Evolutionary conservation across 35 echinoderm and acorn worm species (phyloP).

Genomic region (Patiria miniata): DNA sequence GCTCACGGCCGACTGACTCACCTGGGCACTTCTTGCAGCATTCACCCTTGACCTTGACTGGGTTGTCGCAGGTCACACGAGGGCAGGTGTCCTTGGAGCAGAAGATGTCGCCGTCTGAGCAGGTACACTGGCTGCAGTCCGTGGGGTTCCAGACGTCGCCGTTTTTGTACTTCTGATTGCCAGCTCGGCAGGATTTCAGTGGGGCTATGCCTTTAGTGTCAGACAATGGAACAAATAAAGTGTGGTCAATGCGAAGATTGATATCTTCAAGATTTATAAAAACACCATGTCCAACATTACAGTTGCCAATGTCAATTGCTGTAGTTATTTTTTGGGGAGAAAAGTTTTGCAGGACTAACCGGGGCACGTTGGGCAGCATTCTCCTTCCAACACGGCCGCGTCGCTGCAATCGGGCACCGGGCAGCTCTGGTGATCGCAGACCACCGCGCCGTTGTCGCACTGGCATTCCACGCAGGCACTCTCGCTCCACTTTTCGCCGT

Average conservation of each 20-base stretch:
- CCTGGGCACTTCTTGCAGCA: slow-evolving; percentile 13
- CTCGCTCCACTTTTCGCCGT: not conserved
- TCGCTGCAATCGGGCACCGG: not conserved
- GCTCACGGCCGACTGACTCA: not conserved
- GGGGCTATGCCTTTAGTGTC: not conserved
- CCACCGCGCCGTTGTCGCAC: not conserved
- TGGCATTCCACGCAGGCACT: not conserved
- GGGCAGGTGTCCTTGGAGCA: not conserved
- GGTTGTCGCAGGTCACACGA: not conserved
- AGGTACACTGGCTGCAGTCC: not conserved
- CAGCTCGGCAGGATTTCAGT: not conserved
- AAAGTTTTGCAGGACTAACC: not conserved
- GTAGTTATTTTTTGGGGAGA: too few relatives aligned
- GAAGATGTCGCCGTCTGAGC: not conserved
- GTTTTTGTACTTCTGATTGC: not conserved
- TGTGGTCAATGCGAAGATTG: too few relatives aligned
- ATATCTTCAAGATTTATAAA: too few relatives aligned
- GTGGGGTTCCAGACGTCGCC: not conserved
- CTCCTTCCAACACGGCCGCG: not conserved
- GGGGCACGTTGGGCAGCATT: not conserved
- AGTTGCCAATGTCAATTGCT: too few relatives aligned
- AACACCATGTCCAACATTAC: too few relatives aligned
- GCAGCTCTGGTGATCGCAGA: not conserved
- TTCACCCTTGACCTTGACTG: not conserved
- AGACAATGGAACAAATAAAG: too few relatives aligned